Percentiles rank a stretch among this genome's conserved stretches.
Conservation (phyloP, 2,888 invertebrate genomes). For the Trypoxylon attenuatum region DNA sequence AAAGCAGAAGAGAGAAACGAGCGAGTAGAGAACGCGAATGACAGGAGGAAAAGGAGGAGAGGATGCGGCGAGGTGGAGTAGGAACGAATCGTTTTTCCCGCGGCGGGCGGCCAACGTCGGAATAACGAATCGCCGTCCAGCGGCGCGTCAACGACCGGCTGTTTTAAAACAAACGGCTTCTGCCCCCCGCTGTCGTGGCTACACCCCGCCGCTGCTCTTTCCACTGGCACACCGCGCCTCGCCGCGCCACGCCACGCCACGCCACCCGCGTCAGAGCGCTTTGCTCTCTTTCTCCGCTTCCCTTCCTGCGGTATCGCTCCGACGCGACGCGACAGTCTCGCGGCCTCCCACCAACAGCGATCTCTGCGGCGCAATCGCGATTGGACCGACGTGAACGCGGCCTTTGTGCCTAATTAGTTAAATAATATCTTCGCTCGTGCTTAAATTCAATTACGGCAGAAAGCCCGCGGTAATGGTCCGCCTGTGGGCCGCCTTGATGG, state of each 20-base stretch:
- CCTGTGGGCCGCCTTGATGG: conserved; percentile 71
- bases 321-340: not conserved
- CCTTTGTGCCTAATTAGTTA: conserved; percentile 73
- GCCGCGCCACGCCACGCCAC: no score
- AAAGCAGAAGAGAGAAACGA: not conserved
- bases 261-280: no score
- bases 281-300: conserved; percentile 11
- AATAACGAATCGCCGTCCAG: conserved; percentile 59
- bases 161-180: conserved; percentile 61
- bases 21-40: no score
- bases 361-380: conserved; percentile 55
- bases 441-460: conserved; percentile 71
- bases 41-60: conserved; percentile 1
- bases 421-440: conserved; percentile 73
- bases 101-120: conserved; percentile 54
- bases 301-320: conserved; percentile 9
- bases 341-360: conserved; percentile 25
- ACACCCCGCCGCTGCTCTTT: not conserved
- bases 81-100: conserved; percentile 51
- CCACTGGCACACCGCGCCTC: conserved; percentile 1
- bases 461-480: conserved; percentile 70
- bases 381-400: conserved; percentile 66
- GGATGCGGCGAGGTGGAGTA: conserved; percentile 20
- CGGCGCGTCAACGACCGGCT: conserved; percentile 56
- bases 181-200: conserved; percentile 31